phyloP scores from a whole-genome alignment of 2,113 vertebrate species.

The Cinclus cinclus region DNA sequence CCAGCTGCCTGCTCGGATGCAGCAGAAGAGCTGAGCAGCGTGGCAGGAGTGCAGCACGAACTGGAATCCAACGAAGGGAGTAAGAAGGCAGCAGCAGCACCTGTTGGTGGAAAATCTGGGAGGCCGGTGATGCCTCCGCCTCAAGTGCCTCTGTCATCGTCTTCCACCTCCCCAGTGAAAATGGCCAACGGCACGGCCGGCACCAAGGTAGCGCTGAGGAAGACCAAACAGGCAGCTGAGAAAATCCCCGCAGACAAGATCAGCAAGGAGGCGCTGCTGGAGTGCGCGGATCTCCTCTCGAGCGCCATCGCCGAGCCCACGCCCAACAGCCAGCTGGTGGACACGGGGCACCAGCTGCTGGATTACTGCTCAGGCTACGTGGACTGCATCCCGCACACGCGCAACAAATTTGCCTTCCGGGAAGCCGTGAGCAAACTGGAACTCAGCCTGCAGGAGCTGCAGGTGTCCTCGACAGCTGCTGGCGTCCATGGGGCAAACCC shows the following conservation, averaged over 20 bases:
- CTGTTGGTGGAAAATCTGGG: conserved; percentile 75
- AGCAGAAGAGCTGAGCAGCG: conserved; percentile 50
- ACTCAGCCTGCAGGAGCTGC: conserved; percentile 94
- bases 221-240: conserved; percentile 87
- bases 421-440: conserved; percentile 97
- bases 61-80: conserved; percentile 81
- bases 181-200: conserved; percentile 87
- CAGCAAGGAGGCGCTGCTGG: conserved; percentile 91
- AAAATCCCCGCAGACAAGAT: conserved; percentile 86
- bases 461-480: conserved; percentile 87
- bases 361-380: conserved; percentile 98
- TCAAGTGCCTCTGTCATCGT: conserved; percentile 88
- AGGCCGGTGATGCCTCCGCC: conserved; percentile 88
- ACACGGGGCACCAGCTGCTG: conserved; percentile 94
- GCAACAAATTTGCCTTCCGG: conserved; percentile 98
- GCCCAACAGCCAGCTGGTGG: conserved; percentile 92
- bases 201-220: conserved; percentile 86
- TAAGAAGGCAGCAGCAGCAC: conserved; percentile 74
- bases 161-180: conserved; percentile 83
- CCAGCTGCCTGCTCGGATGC: conserved; percentile 79
- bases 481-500: conserved; percentile 80
- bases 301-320: conserved; percentile 86
- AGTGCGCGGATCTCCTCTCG: conserved; percentile 89
- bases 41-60: conserved; percentile 6
- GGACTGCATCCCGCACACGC: conserved; percentile 96